Evolutionary conservation across 2,113 vertebrate species (phyloP).

Genomic region (Oenanthe oenanthe): DNA sequence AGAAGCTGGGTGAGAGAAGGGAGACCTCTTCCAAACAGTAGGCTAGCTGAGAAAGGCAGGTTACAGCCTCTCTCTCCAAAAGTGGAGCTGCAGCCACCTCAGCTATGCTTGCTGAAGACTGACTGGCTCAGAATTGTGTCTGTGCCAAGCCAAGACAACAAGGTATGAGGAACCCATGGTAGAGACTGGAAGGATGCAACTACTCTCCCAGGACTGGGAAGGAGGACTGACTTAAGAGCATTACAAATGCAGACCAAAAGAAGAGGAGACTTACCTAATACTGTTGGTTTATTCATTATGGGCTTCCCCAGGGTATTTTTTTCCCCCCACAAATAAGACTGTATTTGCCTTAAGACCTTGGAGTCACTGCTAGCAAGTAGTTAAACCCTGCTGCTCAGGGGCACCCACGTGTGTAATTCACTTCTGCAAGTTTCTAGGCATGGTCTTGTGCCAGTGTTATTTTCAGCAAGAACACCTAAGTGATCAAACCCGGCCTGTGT

Average conservation of each 20-base stretch:
- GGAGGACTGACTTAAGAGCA: neutral
- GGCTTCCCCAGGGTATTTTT: neutral
- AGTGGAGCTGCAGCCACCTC: neutral
- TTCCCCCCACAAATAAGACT: too few species aligned
- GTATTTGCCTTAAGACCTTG: neutral
- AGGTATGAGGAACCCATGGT: neutral
- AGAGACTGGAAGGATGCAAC: neutral
- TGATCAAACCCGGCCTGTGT: accelerated
- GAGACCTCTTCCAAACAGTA: neutral
- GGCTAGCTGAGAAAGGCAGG: neutral
- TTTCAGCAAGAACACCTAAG: neutral
- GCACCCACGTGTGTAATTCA: neutral
- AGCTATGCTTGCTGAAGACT: neutral
- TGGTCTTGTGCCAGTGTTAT: neutral
- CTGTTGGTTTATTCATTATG: neutral
- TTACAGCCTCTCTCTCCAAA: neutral
- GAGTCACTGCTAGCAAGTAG: neutral
- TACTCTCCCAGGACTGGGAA: neutral
- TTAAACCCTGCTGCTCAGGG: neutral
- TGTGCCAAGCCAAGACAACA: neutral
- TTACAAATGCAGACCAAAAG: neutral
- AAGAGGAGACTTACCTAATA: neutral
- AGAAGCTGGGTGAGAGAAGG: neutral
- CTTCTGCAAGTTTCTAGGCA: neutral
- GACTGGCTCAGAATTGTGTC: neutral